Evolutionary conservation across 2,797 vertebrate genomes (phyloP).

Genomic region (Echiichthys vipera): DNA sequence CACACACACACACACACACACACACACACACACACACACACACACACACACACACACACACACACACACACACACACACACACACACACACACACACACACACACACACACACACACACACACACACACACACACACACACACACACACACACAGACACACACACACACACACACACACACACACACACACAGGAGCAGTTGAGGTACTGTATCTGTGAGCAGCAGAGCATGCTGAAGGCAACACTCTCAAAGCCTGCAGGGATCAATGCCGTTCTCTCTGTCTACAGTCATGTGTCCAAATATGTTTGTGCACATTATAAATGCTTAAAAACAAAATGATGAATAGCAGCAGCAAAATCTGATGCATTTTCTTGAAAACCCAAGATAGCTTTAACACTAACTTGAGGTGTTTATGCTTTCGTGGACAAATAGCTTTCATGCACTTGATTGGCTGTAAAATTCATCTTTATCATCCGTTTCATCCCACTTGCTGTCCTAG

Average conservation of each 20-base stretch:
- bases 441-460: not conserved
- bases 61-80: conserved; percentile 6
- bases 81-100: conserved; percentile 24
- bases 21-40: conserved; percentile 35
- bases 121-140: conserved; percentile 31
- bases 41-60: conserved; percentile 17
- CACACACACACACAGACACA: conserved; percentile 16
- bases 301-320: conserved; percentile 1
- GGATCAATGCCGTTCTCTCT: conserved; percentile 41
- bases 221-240: conserved; percentile 62
- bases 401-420: not conserved
- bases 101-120: conserved; percentile 41
- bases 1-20: conserved; percentile 41
- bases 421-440: not conserved
- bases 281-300: conserved; percentile 4
- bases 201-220: conserved; percentile 58
- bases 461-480: too few species aligned
- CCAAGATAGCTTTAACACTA: not conserved
- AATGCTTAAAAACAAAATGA: not conserved
- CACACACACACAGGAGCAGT: conserved; percentile 26
- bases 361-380: not conserved
- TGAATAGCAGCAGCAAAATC: conserved; percentile 8
- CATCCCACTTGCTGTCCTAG: too few species aligned
- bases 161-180: conserved; percentile 1
- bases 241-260: conserved; percentile 50